Evolutionary conservation across 2,888 invertebrate genomes (phyloP), one percentile per base, ranked within the genome.

Genomic region (Scelioninae gen. 2): DNA sequence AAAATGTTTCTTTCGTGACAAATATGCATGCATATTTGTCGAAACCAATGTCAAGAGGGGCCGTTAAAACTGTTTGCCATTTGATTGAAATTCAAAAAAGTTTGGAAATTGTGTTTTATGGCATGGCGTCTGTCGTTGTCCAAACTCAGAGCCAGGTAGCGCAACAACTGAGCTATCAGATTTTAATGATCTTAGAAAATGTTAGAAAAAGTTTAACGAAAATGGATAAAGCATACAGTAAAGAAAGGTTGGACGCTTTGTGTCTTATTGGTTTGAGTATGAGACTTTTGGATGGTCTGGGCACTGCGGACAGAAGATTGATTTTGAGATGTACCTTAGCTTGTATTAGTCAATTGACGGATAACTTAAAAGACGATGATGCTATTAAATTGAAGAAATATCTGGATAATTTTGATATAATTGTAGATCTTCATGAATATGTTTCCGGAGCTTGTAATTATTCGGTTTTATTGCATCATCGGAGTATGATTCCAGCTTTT

Each of bases 1-100:
- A 89, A 73, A 82, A 83, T 5, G 80, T 88, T n/a, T 86, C 85
- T 46, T 88, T 88, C 93, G 94, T 77, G 81, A 94, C 80, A 88
- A 93, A 85, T 89, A 90, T 87, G 89, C 93, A 81, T 90, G 93
- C 78, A 87, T 88, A 91, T 11, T 88, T 95, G 50, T 90, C 91
- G 19, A 90, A 91, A 79, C 93, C 96, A 2, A 91, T 97, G 88
- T 91, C 92, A 0, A 94, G 94, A 84, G 90, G 90, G 31, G 91
- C 92, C 35, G 89, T 96, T 9, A 88, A 93, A 75, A 89, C 91
- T 2, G 87, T 96, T 52, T 96, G 95, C 87, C 74, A 93, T 80
- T 88, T 96, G 18, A 89, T 95, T 61, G 95, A 96, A 85, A 88
- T 94, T 72, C 86, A 96, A 33, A 95, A 95, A 87, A 90, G 92